Evolutionary conservation across 2,888 invertebrate species (phyloP).

Genomic region (Oeneis ivallda): DNA sequence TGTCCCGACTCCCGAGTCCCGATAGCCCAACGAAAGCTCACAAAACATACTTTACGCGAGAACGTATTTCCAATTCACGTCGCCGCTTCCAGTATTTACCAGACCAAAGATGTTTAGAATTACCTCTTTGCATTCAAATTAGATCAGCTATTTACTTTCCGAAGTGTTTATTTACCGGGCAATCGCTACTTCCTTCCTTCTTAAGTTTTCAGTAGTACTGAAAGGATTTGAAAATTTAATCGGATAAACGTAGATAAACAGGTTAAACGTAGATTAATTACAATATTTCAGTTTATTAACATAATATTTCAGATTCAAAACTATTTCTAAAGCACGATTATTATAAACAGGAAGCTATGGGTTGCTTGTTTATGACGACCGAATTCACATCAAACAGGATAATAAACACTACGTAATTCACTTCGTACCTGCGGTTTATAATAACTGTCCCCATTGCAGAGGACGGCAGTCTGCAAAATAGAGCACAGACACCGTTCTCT

Average conservation of each 20-base stretch:
- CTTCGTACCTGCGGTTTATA: conserved; percentile 39
- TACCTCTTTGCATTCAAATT: conserved; percentile 22
- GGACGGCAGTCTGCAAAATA: conserved; percentile 61
- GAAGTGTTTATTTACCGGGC: conserved; percentile 11
- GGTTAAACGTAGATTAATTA: too few species aligned
- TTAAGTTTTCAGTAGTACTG: neutral
- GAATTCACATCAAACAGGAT: conserved; percentile 40
- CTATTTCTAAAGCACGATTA: neutral
- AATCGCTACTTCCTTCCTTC: neutral
- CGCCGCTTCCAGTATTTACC: conserved; percentile 56
- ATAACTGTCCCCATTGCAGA: conserved; percentile 56
- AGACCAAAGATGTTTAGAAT: conserved; percentile 40
- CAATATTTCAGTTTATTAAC: too few species aligned
- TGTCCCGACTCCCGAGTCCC: too few species aligned
- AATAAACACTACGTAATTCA: neutral
- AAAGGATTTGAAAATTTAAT: neutral
- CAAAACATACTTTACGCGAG: conserved; percentile 67
- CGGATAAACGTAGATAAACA: neutral
- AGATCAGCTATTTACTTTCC: conserved; percentile 18
- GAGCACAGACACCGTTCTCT: conserved; percentile 62
- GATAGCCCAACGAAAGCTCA: conserved; percentile 62
- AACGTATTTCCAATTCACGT: conserved; percentile 59
- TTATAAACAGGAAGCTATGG: neutral
- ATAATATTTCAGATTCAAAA: too few species aligned
- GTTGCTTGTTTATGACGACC: neutral